These are phyloP conservation scores for Noctua comes DNA, from an alignment of 2,888 invertebrate genomes.

Conservation along the genomic window DNA sequence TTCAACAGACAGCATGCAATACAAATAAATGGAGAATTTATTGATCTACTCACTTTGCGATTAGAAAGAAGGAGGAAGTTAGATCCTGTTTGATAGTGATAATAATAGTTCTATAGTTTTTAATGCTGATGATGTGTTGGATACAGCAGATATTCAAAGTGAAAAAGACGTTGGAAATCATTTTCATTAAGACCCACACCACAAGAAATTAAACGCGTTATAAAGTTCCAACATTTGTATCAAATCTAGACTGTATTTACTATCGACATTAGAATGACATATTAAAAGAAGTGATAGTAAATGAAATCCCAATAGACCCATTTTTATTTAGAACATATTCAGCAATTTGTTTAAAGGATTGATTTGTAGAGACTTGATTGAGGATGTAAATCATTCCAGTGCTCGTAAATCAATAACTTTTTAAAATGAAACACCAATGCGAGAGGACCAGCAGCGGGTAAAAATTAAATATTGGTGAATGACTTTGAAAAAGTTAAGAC, in stretches of 20 bases:
- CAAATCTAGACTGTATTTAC: background rate
- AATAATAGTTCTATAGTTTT: background rate
- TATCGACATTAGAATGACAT: background rate
- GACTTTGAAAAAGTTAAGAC: background rate
- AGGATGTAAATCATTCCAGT: constrained; percentile 35
- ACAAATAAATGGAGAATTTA: constrained; percentile 49
- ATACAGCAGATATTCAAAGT: background rate
- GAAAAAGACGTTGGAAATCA: background rate
- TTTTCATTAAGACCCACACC: background rate
- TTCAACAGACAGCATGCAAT: constrained; percentile 50
- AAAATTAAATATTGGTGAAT: constrained; percentile 5
- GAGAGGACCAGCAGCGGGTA: background rate
- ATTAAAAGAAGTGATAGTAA: constrained; percentile 7
- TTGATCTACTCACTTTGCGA: constrained; percentile 25
- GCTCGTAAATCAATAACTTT: constrained; percentile 40
- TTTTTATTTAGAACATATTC: constrained; percentile 21
- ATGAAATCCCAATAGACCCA: constrained; percentile 23
- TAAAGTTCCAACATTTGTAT: background rate
- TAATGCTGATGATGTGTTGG: background rate
- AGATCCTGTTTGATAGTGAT: constrained; percentile 20
- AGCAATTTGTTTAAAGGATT: constrained; percentile 40
- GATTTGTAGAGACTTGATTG: constrained; percentile 46
- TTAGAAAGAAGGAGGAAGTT: constrained; percentile 30
- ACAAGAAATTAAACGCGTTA: background rate
- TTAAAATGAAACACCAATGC: constrained; percentile 1